Conservation (phyloP, 30 jellyfish, hydroid and myxozoan genomes). For the Turritopsis dohrnii region DNA sequence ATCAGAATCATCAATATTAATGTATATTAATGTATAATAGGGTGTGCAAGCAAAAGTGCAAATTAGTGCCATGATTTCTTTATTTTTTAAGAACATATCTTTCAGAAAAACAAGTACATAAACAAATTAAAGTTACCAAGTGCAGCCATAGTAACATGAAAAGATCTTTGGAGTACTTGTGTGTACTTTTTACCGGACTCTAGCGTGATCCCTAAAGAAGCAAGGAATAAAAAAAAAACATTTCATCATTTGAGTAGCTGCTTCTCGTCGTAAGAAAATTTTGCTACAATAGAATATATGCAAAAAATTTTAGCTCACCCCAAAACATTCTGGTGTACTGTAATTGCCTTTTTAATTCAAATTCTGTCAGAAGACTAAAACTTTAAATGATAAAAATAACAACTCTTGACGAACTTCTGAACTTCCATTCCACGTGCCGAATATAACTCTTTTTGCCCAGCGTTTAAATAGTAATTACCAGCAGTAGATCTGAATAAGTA, state of each 20-base stretch:
- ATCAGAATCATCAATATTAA: no score
- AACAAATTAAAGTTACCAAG: slow-evolving; percentile 52
- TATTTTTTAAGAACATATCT: no score
- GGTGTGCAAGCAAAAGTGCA: no score
- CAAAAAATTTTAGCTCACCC: neutral
- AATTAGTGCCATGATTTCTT: no score
- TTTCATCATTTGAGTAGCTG: no score
- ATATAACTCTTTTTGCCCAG: neutral
- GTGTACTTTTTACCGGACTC: slow-evolving; percentile 82
- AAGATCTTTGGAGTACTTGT: slow-evolving; percentile 82
- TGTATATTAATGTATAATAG: no score
- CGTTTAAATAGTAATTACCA: neutral
- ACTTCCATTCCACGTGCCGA: neutral
- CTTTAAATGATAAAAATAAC: neutral
- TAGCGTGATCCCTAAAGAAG: slow-evolving; percentile 66
- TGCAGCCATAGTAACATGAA: slow-evolving; percentile 95
- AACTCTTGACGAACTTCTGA: no score
- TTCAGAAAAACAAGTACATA: no score
- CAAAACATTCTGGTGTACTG: neutral
- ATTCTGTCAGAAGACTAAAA: neutral
- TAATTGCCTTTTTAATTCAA: neutral
- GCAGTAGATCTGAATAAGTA: neutral
- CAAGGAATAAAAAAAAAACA: no score
- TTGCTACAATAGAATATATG: no score
- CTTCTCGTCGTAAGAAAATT: no score